Base-by-base conservation (phyloP, 2,797 vertebrate species). In the Aphelocoma californica region DNA sequence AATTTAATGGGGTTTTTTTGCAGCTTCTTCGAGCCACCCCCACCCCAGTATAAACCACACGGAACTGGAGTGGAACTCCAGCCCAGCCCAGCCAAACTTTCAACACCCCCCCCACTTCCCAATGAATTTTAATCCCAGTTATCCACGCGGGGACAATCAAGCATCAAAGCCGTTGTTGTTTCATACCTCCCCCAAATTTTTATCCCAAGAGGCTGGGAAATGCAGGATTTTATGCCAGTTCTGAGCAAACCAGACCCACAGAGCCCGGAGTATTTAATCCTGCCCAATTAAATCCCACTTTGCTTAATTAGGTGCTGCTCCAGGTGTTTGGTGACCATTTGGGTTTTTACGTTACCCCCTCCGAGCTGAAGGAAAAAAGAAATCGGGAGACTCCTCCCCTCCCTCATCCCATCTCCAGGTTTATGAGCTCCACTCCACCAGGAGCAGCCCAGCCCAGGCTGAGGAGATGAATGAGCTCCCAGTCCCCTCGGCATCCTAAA, bases 241-340 rank as follows among this genome's bases (percentile, higher is more conserved):
- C 69, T 4, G 60, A 65, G 69, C 24, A 24, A 9, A 20, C 19
- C 69, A 4, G 31, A 29, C 51, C 51, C 31, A 1, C 42, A 5
- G 50, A 56, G 25, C 81, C 16, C 34, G 0, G 42, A n/a, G 79
- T 24, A 14, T 47, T 77, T 67, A 73, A 86, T 71, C 80, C 65
- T 81, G 50, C 86, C 81, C 12, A 86, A 81, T 47, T 75, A 65
- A 93, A 71, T 7, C 86, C 81, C 34, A 45, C 58, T 83, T 85
- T 21, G 10, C 48, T 94, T 94, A 94, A 95, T 96, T 88, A 94
- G 86, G n/a, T 84, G 88, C 91, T 72, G 54, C 50, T 67, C 83
- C 91, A 94, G 92, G 45, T 92, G 83, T 47, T 51, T 28, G 58
- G n/a, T 61, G 53, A 62, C 31, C 5, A 2, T 24, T 92, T 72